Evolutionary conservation across 2,888 invertebrate genomes (phyloP).

Genomic region (Polyommatus iphigenia): DNA sequence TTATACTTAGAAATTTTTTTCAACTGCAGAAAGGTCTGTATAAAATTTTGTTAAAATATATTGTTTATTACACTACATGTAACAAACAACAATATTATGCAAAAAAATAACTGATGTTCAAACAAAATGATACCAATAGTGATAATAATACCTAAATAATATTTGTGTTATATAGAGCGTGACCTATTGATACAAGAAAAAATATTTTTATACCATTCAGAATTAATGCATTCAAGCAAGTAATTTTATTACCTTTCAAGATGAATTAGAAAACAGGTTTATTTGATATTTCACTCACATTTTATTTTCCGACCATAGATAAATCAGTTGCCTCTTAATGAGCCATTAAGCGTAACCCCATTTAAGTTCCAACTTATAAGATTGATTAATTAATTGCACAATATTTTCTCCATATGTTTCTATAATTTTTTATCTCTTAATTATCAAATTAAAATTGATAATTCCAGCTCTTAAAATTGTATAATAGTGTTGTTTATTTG

Average conservation of each 20-base stretch:
- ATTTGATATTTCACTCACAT: conserved; percentile 13
- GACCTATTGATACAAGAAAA: background rate
- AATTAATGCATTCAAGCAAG: background rate
- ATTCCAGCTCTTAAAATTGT: background rate
- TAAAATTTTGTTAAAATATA: too few relatives aligned
- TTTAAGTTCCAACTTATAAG: background rate
- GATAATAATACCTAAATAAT: background rate
- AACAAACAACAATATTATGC: too few relatives aligned
- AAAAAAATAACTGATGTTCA: too few relatives aligned
- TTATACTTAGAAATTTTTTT: too few relatives aligned
- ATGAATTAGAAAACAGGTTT: background rate
- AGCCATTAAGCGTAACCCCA: background rate
- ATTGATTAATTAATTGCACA: background rate
- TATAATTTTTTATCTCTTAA: background rate
- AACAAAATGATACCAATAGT: too few relatives aligned
- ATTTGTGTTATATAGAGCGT: background rate
- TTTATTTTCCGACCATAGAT: background rate
- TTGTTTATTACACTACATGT: too few relatives aligned
- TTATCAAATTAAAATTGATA: background rate
- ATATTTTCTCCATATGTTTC: background rate
- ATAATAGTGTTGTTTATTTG: too few relatives aligned
- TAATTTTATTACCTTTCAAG: background rate
- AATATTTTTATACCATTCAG: background rate
- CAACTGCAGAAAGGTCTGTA: too few relatives aligned
- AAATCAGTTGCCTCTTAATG: conserved; percentile 2